Evolutionary conservation across 2,797 vertebrate genomes (phyloP), one percentile per base, ranked within the genome.

Genomic region (Philypnodon macrostomus): DNA sequence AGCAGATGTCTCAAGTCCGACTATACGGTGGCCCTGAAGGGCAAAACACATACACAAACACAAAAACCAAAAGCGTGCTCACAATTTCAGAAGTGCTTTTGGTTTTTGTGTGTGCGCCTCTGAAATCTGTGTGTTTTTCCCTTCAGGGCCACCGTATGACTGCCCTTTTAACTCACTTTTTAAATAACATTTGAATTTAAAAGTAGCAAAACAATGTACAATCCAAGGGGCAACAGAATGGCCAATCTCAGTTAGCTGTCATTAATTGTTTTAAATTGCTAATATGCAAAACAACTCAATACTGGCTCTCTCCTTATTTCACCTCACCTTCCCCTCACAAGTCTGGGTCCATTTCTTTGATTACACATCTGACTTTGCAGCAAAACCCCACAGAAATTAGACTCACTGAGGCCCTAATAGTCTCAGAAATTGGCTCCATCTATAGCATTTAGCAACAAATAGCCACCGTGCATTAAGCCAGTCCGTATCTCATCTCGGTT

Each of bases 141-240:
- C n/a, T n/a, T n/a, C n/a, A n/a, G n/a, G n/a, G n/a, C n/a, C n/a
- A n/a, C n/a, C n/a, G n/a, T n/a, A n/a, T n/a, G n/a, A n/a, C n/a
- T n/a, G n/a, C n/a, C n/a, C n/a, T n/a, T n/a, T n/a, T n/a, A n/a
- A n/a, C n/a, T n/a, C n/a, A n/a, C n/a, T n/a, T n/a, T n/a, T n/a
- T n/a, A n/a, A n/a, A n/a, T n/a, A n/a, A n/a, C n/a, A n/a, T n/a
- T n/a, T n/a, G n/a, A n/a, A n/a, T n/a, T n/a, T n/a, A n/a, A n/a
- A n/a, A n/a, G n/a, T n/a, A n/a, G n/a, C n/a, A n/a, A n/a, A n/a
- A n/a, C n/a, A n/a, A 29, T 35, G 1, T 47, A 6, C 26, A 26
- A 7, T 17, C 24, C 17, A 42, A 56, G 14, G 49, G 14, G 29
- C 17, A 42, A 32, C 61, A 78, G 70, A 70, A 69, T 77, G 45